Evolutionary conservation across 2,888 invertebrate genomes (phyloP).

Genomic region (Drosophila picticornis): DNA sequence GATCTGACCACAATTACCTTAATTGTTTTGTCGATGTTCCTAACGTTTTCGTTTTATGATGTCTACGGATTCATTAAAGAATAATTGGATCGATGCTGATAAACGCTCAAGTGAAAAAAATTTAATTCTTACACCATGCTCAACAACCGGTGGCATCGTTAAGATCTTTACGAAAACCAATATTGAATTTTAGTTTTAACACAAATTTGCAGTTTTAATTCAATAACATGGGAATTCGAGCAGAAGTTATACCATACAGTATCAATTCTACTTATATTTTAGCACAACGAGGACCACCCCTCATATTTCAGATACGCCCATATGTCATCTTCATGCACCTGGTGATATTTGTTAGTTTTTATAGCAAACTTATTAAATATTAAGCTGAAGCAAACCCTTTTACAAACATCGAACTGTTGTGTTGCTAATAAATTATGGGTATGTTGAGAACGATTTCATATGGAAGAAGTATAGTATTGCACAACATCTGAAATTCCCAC

Average conservation of each 20-base stretch:
- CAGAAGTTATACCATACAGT: background rate
- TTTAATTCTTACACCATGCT: conserved; percentile 34
- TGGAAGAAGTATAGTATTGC: conserved; percentile 8
- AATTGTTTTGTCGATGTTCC: conserved; percentile 20
- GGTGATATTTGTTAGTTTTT: background rate
- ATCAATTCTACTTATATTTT: background rate
- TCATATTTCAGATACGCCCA: conserved; percentile 30
- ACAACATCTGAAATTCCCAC: background rate
- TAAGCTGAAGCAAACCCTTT: background rate
- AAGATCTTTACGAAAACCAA: conserved; percentile 44
- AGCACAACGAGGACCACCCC: background rate
- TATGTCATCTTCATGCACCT: conserved; percentile 32
- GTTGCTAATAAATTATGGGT: background rate
- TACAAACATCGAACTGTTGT: background rate
- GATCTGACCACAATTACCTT: conserved; percentile 26
- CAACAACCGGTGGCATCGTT: conserved; percentile 45
- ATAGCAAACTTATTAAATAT: background rate
- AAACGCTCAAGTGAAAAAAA: conserved; percentile 36
- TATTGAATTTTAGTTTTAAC: conserved; percentile 14
- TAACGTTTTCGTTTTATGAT: conserved; percentile 56
- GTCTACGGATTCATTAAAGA: conserved; percentile 40
- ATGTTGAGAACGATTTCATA: conserved; percentile 38
- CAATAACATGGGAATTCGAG: background rate
- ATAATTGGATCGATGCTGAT: conserved; percentile 41
- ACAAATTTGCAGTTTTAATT: conserved; percentile 56